Evolutionary conservation across 2,113 vertebrate genomes (phyloP).

Genomic region (Callospermophilus lateralis): DNA sequence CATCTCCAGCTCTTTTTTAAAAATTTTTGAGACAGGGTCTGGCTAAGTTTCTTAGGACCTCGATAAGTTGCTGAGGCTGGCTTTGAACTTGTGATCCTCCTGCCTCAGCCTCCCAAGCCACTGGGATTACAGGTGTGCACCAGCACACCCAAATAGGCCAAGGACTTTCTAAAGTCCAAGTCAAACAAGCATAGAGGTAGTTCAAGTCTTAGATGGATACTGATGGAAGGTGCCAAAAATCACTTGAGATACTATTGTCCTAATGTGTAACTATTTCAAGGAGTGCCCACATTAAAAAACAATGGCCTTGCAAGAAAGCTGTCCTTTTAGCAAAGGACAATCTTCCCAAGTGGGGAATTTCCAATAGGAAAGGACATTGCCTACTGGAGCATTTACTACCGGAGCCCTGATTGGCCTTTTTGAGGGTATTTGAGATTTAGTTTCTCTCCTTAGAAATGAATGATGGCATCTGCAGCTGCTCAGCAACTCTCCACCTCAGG

Average conservation of each 20-base stretch:
- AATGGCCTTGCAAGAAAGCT: not conserved
- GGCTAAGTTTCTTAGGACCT: no score
- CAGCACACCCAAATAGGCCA: not conserved
- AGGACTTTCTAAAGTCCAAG: constrained; percentile 18
- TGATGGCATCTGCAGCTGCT: not conserved
- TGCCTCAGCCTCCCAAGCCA: no score
- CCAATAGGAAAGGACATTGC: not conserved
- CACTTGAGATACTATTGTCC: not conserved
- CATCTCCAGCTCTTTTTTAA: no score
- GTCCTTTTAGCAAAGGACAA: not conserved
- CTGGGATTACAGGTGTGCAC: no score
- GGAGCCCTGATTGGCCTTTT: not conserved
- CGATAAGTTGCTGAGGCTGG: no score
- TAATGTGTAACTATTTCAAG: not conserved
- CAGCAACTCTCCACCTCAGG: not conserved
- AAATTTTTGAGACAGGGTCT: no score
- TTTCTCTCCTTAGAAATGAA: not conserved
- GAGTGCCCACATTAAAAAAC: not conserved
- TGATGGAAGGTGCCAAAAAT: not conserved
- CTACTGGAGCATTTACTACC: not conserved
- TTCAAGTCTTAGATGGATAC: not conserved
- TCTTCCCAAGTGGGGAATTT: not conserved
- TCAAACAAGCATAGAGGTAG: not conserved
- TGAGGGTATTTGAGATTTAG: not conserved
- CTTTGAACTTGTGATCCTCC: no score